These are phyloP conservation scores for Callospermophilus lateralis DNA, from an alignment of 2,113 vertebrate species.

Conservation along the genomic window DNA sequence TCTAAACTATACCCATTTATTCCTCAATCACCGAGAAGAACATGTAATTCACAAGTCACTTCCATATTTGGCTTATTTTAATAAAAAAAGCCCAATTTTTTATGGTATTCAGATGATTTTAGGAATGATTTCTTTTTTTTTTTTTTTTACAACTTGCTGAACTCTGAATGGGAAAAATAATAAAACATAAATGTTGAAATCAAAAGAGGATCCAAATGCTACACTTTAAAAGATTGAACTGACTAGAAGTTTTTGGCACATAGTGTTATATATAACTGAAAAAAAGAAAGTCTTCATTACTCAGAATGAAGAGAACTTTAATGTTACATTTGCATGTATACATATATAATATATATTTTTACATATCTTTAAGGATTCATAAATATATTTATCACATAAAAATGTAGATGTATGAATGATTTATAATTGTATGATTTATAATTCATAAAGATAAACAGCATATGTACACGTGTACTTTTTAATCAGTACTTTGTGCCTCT, in stretches of 20 bases:
- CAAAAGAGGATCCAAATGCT: neutral
- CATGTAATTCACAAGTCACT: neutral
- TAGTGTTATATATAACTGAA: neutral
- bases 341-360: neutral
- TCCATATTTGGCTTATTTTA: neutral
- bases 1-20: neutral
- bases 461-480: neutral
- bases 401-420: neutral
- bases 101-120: neutral
- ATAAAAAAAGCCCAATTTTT: neutral
- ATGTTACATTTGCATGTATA: neutral
- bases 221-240: neutral
- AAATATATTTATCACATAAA: neutral
- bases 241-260: neutral
- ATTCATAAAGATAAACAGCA: neutral
- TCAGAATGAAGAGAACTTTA: neutral
- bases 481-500: neutral
- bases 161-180: neutral
- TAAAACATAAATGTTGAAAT: neutral
- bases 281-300: neutral
- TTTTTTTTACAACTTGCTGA: neutral
- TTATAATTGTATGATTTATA: neutral
- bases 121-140: neutral
- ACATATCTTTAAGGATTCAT: neutral
- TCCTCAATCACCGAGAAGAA: neutral